Conservation (phyloP, 2,797 vertebrate species). For the Phyllotis vaccarum region DNA sequence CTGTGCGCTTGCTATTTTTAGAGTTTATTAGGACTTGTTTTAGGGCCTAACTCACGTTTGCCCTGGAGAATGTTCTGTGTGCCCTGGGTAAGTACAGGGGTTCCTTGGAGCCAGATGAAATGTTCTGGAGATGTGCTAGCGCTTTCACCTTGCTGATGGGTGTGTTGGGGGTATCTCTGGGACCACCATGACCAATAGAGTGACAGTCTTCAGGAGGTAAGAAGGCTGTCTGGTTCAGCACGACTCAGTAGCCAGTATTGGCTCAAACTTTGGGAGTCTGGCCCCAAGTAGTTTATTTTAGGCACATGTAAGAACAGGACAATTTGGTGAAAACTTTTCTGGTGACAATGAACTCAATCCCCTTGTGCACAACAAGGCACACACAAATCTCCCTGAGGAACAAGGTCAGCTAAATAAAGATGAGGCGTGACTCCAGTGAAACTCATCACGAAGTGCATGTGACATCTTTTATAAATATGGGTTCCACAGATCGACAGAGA, state of each 20-base stretch:
- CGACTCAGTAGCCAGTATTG: background rate
- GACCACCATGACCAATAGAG: background rate
- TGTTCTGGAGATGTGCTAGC: background rate
- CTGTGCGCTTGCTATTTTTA: background rate
- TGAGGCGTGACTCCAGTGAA: background rate
- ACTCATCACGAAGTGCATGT: background rate
- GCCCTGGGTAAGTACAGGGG: background rate
- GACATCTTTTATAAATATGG: background rate
- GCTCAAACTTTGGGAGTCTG: background rate
- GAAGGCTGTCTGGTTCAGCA: background rate
- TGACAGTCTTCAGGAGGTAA: background rate
- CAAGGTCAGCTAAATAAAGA: background rate
- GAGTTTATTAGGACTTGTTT: background rate
- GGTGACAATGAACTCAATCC: background rate
- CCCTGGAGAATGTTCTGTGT: background rate
- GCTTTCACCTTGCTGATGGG: background rate
- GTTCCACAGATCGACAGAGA: background rate
- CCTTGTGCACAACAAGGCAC: background rate
- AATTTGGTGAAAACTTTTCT: background rate
- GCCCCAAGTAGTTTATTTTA: background rate
- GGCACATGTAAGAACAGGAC: background rate
- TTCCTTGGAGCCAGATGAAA: no score
- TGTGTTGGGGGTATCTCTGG: background rate
- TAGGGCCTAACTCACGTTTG: background rate
- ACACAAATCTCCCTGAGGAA: background rate